Evolutionary conservation across 1,140 invertebrate genomes (phyloP).

Genomic region (Medauroidea extradentata): DNA sequence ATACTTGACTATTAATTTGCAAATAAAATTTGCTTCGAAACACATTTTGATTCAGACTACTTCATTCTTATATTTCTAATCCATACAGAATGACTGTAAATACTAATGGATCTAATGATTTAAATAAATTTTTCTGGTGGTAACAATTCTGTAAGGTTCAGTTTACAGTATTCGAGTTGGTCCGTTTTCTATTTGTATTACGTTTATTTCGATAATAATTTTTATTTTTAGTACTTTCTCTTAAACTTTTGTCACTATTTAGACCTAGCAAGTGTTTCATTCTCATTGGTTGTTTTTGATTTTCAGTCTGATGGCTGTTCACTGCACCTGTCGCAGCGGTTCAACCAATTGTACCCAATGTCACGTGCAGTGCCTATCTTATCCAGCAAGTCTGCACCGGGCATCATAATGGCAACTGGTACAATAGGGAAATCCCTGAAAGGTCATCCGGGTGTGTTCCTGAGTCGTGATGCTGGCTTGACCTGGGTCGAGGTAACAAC

Average conservation of each 20-base stretch:
- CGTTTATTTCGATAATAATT: background rate
- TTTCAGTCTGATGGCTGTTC: slow-evolving; percentile 60
- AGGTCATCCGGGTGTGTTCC: slow-evolving; percentile 72
- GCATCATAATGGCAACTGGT: slow-evolving; percentile 82
- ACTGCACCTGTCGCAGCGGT: slow-evolving; percentile 80
- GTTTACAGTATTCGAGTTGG: too few species aligned
- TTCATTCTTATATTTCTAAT: too few species aligned
- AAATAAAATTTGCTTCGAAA: too few species aligned
- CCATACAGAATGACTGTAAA: too few species aligned
- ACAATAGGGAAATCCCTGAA: slow-evolving; percentile 73
- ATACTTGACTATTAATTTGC: too few species aligned
- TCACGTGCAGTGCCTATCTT: slow-evolving; percentile 75
- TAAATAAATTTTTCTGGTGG: too few species aligned
- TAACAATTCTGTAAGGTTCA: too few species aligned
- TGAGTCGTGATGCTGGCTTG: slow-evolving; percentile 79
- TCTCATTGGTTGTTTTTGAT: too few species aligned
- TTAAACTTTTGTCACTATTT: background rate
- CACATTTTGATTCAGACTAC: too few species aligned
- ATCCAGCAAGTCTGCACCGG: slow-evolving; percentile 80
- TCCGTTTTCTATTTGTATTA: too few species aligned
- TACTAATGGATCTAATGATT: too few species aligned
- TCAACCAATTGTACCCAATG: slow-evolving; percentile 75
- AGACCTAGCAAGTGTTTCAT: too few species aligned
- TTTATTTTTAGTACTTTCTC: background rate
- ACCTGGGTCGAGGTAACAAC: slow-evolving; percentile 69